Evolutionary conservation across 2,888 invertebrate species (phyloP), one percentile per base, ranked within the genome.

Genomic region (Calliopum simillimum): DNA sequence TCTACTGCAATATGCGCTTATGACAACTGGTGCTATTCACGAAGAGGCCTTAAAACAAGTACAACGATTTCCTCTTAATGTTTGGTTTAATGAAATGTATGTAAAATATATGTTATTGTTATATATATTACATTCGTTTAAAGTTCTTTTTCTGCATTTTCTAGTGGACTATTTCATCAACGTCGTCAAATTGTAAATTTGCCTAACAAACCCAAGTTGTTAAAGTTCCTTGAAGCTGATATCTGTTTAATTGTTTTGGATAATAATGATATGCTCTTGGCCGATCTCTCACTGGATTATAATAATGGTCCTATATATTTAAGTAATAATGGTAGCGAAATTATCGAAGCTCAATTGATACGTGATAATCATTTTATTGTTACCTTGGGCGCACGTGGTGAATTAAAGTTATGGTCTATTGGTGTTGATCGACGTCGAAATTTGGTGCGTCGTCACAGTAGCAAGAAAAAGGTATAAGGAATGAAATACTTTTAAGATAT

Each of bases 21-120:
- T 82, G 78, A 75, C 78, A 13, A 72, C 76, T 23, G 81, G 80
- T 16, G 56, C 75, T 1, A 71, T 85, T n/a, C 76, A 76, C n/a
- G 73, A 79, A 41, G 82, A 84, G 71, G 87, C 86, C 1, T 23
- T 74, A n/a, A 76, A 73, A 3, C 86, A 87, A 73, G 81, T 80
- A 12, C 73, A 73, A 25, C 65, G 73, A 4, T 85, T 82, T 76
- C 70, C 77, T 0, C 73, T 81, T 51, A 79, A 79, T 61, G 78
- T 84, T 23, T 86, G 85, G 85, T 84, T 86, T 58, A 78, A 71
- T 4, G 83, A 85, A 73, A 79, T 82, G 86, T 84, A 77, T 76
- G 73, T 71, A 58, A 14, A 12, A 19, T 62, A 58, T 47, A 23
- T 59, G n/a, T n/a, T n/a, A n/a, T 33, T 33, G 2, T 8, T 8